Evolutionary conservation across 1,140 invertebrate genomes (phyloP).

Genomic region (Drosophila parabipectinata): DNA sequence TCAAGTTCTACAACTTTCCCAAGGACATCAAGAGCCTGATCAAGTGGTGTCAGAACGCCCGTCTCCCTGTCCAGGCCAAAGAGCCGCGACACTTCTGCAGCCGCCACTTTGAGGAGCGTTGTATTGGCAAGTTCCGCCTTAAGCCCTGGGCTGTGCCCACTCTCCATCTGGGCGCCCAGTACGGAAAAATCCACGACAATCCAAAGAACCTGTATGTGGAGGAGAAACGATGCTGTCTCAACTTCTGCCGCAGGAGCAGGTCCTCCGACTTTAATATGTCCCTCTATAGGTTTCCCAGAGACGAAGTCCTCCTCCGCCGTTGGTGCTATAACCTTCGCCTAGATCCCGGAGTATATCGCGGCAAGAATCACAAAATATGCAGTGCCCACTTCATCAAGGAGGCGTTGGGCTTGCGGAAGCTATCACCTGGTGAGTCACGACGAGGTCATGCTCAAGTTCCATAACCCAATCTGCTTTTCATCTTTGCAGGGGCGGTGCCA

Average conservation of each 20-base stretch:
- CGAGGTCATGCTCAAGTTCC: neutral
- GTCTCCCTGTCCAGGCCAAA: slow-evolving; percentile 72
- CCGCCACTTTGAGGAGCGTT: slow-evolving; percentile 77
- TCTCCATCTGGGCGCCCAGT: slow-evolving; percentile 71
- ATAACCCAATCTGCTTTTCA: neutral
- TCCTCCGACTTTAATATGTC: slow-evolving; percentile 81
- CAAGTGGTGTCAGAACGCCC: slow-evolving; percentile 80
- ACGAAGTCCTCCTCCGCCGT: slow-evolving; percentile 70
- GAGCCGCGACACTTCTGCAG: slow-evolving; percentile 79
- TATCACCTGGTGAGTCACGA: slow-evolving; percentile 61
- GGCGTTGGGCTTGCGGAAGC: slow-evolving; percentile 69
- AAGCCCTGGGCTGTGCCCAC: slow-evolving; percentile 82
- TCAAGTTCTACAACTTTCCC: slow-evolving; percentile 80
- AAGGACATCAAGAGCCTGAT: slow-evolving; percentile 80
- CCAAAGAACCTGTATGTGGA: slow-evolving; percentile 74
- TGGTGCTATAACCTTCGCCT: slow-evolving; percentile 80
- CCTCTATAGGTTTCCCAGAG: slow-evolving; percentile 74
- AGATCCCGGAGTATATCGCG: slow-evolving; percentile 75
- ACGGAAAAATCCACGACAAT: slow-evolving; percentile 79
- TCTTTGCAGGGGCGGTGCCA: slow-evolving; percentile 64
- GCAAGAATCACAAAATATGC: slow-evolving; percentile 82
- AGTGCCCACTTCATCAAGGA: slow-evolving; percentile 80
- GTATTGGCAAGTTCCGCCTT: slow-evolving; percentile 77
- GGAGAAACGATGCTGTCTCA: slow-evolving; percentile 77
- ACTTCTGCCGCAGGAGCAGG: slow-evolving; percentile 73